A percentile compares a stretch with the other conserved stretches of the same genome.
Conservation (phyloP, 2,888 invertebrate genomes). For the Iphiclides podalirius region DNA sequence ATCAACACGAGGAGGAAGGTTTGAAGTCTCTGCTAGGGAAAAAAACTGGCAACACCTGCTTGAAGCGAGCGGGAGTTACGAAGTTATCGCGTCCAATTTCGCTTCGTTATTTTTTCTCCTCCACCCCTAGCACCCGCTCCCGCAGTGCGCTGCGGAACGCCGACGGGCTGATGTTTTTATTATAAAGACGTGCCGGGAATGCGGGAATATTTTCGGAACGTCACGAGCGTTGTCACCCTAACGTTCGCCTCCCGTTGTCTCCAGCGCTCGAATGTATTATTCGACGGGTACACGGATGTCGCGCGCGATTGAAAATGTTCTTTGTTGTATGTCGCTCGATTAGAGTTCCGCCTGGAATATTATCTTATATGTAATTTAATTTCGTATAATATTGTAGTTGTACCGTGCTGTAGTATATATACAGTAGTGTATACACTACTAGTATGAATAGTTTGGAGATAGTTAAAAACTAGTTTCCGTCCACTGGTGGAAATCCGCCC, state of each 20-base stretch:
- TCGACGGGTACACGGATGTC: slow-evolving; percentile 35
- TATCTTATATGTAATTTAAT: too few species aligned
- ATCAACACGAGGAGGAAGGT: too few species aligned
- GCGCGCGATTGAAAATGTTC: slow-evolving; percentile 44
- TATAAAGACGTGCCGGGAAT: slow-evolving; percentile 67
- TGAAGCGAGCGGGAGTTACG: slow-evolving; percentile 39
- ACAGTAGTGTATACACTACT: too few species aligned
- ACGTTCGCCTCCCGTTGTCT: too few species aligned
- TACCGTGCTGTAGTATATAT: too few species aligned
- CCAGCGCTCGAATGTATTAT: slow-evolving; percentile 52
- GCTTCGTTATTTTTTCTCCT: slow-evolving; percentile 36
- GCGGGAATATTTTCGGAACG: slow-evolving; percentile 61
- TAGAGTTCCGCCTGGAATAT: too few species aligned
- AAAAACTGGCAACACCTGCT: slow-evolving; percentile 5
- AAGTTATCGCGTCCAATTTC: slow-evolving; percentile 70
- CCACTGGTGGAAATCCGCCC: too few species aligned
- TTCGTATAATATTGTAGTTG: too few species aligned
- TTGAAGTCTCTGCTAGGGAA: too few species aligned
- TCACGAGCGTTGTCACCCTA: slow-evolving; percentile 46
- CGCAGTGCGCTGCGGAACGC: background rate
- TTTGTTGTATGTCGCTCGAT: slow-evolving; percentile 18
- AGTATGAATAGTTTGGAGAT: too few species aligned
- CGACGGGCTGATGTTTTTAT: slow-evolving; percentile 70
- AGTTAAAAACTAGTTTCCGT: too few species aligned
- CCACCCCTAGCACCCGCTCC: background rate